Evolutionary conservation across 2,113 vertebrate species (phyloP).

Genomic region (Setophaga coronata): DNA sequence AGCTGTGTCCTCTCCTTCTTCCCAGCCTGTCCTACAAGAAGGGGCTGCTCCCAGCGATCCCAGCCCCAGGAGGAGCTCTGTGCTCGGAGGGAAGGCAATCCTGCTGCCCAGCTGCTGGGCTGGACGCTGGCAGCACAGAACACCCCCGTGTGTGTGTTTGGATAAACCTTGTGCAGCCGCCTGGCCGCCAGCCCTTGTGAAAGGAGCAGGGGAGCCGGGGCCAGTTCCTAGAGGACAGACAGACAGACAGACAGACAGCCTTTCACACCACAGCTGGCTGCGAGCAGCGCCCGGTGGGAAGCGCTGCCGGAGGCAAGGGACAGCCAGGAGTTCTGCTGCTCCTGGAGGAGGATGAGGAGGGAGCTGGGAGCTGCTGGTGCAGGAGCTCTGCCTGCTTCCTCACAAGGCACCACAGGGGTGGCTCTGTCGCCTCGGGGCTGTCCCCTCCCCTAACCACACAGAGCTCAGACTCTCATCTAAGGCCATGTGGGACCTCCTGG

Average conservation of each 20-base stretch:
- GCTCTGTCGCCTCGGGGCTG: neutral
- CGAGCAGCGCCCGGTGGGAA: neutral
- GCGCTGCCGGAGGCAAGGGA: neutral
- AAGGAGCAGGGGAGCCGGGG: neutral
- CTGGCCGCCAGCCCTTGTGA: neutral
- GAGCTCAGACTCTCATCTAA: neutral
- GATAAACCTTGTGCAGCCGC: neutral
- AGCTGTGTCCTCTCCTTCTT: neutral
- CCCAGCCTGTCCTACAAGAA: neutral
- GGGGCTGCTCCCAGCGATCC: neutral
- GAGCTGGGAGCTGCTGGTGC: neutral
- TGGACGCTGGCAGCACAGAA: neutral
- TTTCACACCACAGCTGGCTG: slow-evolving; percentile 47
- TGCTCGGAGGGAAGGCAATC: neutral
- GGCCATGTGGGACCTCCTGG: neutral
- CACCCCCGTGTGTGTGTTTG: neutral
- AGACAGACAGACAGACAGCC: neutral
- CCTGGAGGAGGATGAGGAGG: neutral
- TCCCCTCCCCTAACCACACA: neutral
- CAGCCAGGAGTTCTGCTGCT: neutral
- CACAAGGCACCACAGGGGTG: neutral
- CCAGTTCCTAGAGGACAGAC: slow-evolving; percentile 58
- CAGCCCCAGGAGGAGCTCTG: neutral
- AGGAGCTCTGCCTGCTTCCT: neutral
- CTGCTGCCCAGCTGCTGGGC: neutral